Evolutionary conservation across 1,140 invertebrate species (phyloP), one percentile per base, ranked within the genome.

Genomic region (Pygmarrhopalites habei): DNA sequence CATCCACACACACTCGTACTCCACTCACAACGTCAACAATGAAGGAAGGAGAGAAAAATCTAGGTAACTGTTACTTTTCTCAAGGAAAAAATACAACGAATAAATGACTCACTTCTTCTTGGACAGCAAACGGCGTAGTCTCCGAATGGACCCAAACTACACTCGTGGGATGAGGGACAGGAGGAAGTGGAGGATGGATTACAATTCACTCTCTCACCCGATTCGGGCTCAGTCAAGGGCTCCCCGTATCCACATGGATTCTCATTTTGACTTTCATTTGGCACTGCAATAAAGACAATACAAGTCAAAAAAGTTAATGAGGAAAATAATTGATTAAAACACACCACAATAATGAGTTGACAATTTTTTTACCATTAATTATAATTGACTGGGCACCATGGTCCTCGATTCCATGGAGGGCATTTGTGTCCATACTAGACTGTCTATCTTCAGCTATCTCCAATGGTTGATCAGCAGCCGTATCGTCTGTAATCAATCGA

Each of bases 131-230:
- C 84, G 1, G 85, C 84, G 67, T 85, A 85, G 71, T 89, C 85
- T 70, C 86, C 84, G 21, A 89, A 80, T 1, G 88, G 88, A 64
- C 87, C 87, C 52, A 90, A 78, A 68, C 89, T 84, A 70, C 89
- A 92, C 65, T 87, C 88, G 75, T 91, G 88, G 1, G 87, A 87
- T 2, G 86, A 87, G 2, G 89, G 89, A 70, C 89, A 92, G 7
- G 80, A 80, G 39, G 84, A 84, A 62, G 82, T 80, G n/a, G 87
- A 87, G 68, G 88, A 91, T 15, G 88, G 87, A 0, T 87, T 88
- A 69, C 88, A 91, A 21, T 79, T 80, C 3, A 87, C 78, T 25
- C 72, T 43, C 5, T 72, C 70, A 1, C 80, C 70, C 17, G 80
- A 81, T 0, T 77, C 74, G 1, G 81, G 77, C n/a, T 81, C 78